Evolutionary conservation across 2,113 vertebrate genomes (phyloP), one percentile per base, ranked within the genome.

Genomic region (Nicator chloris): DNA sequence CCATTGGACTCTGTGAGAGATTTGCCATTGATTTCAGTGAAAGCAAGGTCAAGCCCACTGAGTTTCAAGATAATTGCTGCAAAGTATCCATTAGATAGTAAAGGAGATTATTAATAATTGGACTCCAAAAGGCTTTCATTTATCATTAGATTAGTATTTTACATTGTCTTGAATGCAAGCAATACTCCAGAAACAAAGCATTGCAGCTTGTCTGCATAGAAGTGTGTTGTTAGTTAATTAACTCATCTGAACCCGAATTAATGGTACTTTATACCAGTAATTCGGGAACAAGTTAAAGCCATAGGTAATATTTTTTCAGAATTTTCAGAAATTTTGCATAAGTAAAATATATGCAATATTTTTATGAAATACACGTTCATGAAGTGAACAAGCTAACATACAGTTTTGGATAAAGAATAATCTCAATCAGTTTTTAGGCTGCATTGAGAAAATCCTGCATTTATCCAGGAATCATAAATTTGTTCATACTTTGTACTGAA

Each of bases 51-150:
- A 84, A 88, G 31, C 22, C 57, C n/a, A 57, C 7, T 64, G 72
- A 71, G 63, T 92, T 95, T 69, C 45, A 79, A 92, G 31, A 88
- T 72, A 89, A 96, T 89, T 95, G 42, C 54, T 80, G 35, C 70
- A 51, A 91, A 88, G 19, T 76, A 89, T 83, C 57, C 49, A 66
- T 90, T 91, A 93, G 90, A 80, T 76, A 92, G 89, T 69, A 83
- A 88, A 87, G 33, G 21, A 79, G 31, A 85, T 87, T 75, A 64
- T 76, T 21, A 91, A 76, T 82, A 89, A 65, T n/a, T 76, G 16
- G 63, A 80, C 53, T 54, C 7, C 37, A 69, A 64, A n/a, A 80
- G 61, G 45, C 6, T 89, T 89, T 85, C 24, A 82, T 88, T 93
- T 93, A n/a, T 77, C 44, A 80, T 77, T 82, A 53, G 14, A 72